Percentiles rank a stretch among this genome's conserved stretches.
phyloP scores from a whole-genome alignment of 2,113 vertebrate genomes.

The Orycteropus afer region DNA sequence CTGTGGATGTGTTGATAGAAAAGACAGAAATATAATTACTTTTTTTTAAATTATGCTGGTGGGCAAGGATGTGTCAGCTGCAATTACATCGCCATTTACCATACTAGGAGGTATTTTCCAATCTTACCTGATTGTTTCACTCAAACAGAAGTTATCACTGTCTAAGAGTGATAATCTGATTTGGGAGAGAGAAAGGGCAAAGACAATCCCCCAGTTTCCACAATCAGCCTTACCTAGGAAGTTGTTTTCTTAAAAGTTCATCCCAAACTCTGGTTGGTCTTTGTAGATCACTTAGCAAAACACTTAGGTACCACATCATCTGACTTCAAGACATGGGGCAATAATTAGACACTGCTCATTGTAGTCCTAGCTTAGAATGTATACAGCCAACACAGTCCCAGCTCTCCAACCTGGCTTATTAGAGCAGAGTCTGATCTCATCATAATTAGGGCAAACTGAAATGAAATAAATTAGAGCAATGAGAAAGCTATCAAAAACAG shows the following conservation, averaged over 20 bases:
- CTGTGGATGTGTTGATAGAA: slow-evolving; percentile 31
- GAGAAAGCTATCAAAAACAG: slow-evolving; percentile 9
- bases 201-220: background rate
- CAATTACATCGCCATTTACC: slow-evolving; percentile 6
- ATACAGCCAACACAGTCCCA: background rate
- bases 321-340: background rate
- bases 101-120: slow-evolving; percentile 7
- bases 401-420: background rate
- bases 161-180: background rate
- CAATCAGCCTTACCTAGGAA: background rate
- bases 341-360: background rate
- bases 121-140: slow-evolving; percentile 4
- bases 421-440: background rate
- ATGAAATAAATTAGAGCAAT: background rate
- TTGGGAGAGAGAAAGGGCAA: background rate
- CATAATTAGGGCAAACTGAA: slow-evolving; percentile 9
- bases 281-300: slow-evolving; percentile 22
- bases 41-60: background rate
- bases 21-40: slow-evolving; percentile 26
- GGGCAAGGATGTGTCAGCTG: background rate
- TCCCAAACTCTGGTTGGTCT: background rate
- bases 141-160: background rate
- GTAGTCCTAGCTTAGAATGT: background rate
- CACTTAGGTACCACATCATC: background rate
- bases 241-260: background rate